Conservation (phyloP, 2,113 vertebrate species). For the Nothoprocta pentlandii region DNA sequence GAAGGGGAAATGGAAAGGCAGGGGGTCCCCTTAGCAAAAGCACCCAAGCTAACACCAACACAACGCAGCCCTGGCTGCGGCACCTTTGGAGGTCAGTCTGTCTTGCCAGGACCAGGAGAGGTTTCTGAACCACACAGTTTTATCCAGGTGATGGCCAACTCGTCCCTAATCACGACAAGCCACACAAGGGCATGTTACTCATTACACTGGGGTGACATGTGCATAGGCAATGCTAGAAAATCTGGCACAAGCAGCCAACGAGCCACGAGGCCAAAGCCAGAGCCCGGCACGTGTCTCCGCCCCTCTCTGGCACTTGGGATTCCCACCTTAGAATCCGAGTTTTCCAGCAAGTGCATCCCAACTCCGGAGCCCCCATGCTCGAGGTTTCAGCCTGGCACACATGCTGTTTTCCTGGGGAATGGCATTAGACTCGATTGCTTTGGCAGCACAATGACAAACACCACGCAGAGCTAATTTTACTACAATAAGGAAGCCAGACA, state of each 20-base stretch:
- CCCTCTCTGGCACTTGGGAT: background rate
- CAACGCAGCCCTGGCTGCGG: background rate
- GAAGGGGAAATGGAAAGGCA: background rate
- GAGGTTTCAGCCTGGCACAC: constrained; percentile 9
- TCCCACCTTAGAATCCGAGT: constrained; percentile 16
- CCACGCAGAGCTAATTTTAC: constrained; percentile 62
- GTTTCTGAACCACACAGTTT: background rate
- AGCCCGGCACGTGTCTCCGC: background rate
- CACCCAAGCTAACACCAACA: background rate
- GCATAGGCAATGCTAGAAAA: background rate
- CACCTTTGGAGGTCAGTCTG: background rate
- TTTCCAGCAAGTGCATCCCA: constrained; percentile 24
- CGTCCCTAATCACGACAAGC: background rate
- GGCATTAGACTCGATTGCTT: constrained; percentile 25
- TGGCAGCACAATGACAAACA: constrained; percentile 62
- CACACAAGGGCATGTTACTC: background rate
- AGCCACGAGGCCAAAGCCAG: background rate
- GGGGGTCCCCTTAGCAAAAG: background rate
- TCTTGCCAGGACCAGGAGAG: background rate
- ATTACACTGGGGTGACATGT: background rate
- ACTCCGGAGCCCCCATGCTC: background rate
- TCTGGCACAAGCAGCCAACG: background rate
- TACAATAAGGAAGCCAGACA: constrained; percentile 60
- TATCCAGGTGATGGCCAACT: background rate
- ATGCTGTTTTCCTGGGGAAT: constrained; percentile 21